Evolutionary conservation across 2,113 vertebrate genomes (phyloP), one percentile per base, ranked within the genome.

Genomic region (Alethe diademata): DNA sequence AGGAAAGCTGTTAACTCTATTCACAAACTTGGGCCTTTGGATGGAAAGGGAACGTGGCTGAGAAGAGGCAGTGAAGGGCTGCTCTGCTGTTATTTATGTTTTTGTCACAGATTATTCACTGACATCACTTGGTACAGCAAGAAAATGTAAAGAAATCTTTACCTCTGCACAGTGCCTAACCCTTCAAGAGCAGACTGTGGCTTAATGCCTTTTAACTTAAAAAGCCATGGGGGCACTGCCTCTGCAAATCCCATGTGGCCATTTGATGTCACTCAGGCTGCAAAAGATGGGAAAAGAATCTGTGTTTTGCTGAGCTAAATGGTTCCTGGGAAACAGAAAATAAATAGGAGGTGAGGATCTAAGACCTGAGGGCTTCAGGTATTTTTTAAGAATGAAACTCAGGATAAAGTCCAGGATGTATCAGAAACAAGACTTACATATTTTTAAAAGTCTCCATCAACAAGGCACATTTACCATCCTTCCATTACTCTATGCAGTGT

Each of bases 1-100:
- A 98, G 98, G 98, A 98, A 98, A 98, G 96, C 95, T 93, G 97
- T 96, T 98, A 97, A 97, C 96, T 97, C 93, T 95, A 95, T 97
- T 97, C 97, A 98, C 90, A 95, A 94, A 92, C 73, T 87, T 3
- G 3, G 87, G 70, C 88, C 94, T 90, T 92, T 71, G 84, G 90
- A 60, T 93, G 95, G 94, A 96, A 97, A 92, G 97, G 76, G 94
- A 92, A 93, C 6, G 70, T 66, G 87, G 82, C 91, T 93, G 95
- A 95, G 95, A 54, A 79, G 80, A 82, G 80, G 60, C 11, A 3
- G 58, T 42, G 38, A 73, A 74, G 82, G 88, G 71, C 86, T 83
- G 64, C 43, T 87, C 75, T 86, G 64, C 12, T 86, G 14, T 18
- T 92, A 58, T 29, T 85, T 33, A n/a, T 29, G 33, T 43, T 84